Percentiles rank a stretch among this genome's conserved stretches.
Evolutionary conservation across 2,888 invertebrate species (phyloP).

Genomic region (Iselma pallidipennis): DNA sequence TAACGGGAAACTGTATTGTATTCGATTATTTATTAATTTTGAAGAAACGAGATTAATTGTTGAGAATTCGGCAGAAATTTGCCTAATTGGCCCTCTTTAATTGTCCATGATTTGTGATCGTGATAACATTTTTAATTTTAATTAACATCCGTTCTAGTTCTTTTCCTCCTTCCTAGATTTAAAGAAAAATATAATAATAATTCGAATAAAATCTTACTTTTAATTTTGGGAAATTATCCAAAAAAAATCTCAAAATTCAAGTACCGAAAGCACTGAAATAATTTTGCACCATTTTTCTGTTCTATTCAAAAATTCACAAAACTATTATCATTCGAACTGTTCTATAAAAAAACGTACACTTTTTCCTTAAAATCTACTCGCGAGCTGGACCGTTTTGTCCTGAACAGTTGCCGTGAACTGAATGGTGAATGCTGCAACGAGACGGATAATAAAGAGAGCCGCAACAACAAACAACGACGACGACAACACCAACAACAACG

Average conservation of each 20-base stretch:
- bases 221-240: not conserved
- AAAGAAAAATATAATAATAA: too few relatives aligned
- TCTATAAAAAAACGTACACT: too few relatives aligned
- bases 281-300: not conserved
- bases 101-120: not conserved
- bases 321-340: too few relatives aligned
- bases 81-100: not conserved
- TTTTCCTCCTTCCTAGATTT: too few relatives aligned
- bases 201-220: not conserved
- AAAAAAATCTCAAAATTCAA: not conserved
- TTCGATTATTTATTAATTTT: not conserved
- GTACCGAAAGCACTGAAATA: not conserved
- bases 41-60: too few relatives aligned
- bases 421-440: constrained; percentile 28
- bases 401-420: constrained; percentile 29
- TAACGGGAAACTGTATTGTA: not conserved
- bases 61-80: not conserved
- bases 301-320: not conserved
- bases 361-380: too few relatives aligned
- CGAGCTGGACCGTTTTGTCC: constrained; percentile 18
- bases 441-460: constrained; percentile 23
- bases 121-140: not conserved
- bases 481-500: constrained; percentile 10
- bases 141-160: not conserved
- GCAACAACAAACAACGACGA: constrained; percentile 4